Conservation (phyloP, 2,113 vertebrate species). For the Xenopus laevis region DNA sequence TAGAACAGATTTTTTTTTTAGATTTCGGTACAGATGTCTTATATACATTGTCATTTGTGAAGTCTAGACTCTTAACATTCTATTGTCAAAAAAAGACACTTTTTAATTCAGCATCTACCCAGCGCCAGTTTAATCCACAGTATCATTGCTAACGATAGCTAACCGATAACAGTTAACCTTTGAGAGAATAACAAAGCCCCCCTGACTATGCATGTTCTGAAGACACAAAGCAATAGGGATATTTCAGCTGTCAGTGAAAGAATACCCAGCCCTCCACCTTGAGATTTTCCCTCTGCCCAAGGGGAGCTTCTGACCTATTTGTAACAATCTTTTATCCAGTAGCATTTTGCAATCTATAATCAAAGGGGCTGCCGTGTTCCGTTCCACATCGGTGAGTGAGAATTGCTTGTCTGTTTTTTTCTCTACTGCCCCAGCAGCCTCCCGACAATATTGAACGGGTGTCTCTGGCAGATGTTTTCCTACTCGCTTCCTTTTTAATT, state of each 20-base stretch:
- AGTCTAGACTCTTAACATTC: no score
- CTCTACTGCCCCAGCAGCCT: not conserved
- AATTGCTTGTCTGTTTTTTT: constrained; percentile 36
- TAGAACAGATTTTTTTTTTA: no score
- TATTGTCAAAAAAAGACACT: no score
- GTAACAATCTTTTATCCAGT: constrained; percentile 28
- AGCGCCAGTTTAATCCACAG: constrained; percentile 7
- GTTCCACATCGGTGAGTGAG: constrained; percentile 29
- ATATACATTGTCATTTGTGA: no score
- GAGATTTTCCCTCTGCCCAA: constrained; percentile 25
- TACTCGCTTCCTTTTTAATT: constrained; percentile 2
- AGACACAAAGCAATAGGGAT: constrained; percentile 17
- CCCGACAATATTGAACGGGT: constrained; percentile 20
- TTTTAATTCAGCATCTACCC: not conserved
- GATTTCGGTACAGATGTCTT: no score
- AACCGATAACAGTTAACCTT: constrained; percentile 31
- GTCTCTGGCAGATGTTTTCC: constrained; percentile 33
- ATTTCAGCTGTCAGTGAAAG: constrained; percentile 20
- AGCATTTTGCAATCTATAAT: constrained; percentile 28
- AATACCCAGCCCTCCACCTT: constrained; percentile 33
- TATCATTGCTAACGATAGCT: no score
- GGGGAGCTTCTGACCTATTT: constrained; percentile 40
- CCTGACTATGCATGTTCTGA: constrained; percentile 10
- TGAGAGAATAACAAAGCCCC: constrained; percentile 9
- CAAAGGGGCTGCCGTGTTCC: constrained; percentile 19